phyloP scores from a whole-genome alignment of 2,888 invertebrate species.

The Neuroscelio doddi region DNA sequence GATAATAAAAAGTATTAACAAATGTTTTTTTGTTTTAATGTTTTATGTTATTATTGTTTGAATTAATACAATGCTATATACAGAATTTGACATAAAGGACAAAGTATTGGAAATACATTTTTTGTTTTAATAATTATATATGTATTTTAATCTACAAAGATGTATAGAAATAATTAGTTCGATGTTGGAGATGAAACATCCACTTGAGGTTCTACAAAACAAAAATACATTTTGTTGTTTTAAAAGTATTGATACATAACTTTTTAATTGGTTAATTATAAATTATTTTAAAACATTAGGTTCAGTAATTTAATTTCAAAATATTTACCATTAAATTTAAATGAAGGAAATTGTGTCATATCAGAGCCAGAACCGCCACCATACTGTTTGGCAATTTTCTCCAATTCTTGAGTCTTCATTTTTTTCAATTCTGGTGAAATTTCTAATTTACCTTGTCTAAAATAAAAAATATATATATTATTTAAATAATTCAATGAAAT shows the following conservation, averaged over 20 bases:
- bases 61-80: too few species aligned
- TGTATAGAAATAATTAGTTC: too few species aligned
- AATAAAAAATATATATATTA: slow-evolving; percentile 34
- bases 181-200: slow-evolving; percentile 19
- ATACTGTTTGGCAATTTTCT: slow-evolving; percentile 84
- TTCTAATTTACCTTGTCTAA: slow-evolving; percentile 88
- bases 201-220: slow-evolving; percentile 57
- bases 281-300: neutral
- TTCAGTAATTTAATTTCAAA: neutral
- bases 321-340: slow-evolving; percentile 80
- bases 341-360: slow-evolving; percentile 91
- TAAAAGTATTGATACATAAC: slow-evolving; percentile 1
- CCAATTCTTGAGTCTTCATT: slow-evolving; percentile 84
- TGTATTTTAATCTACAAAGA: slow-evolving; percentile 2
- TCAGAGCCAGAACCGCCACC: slow-evolving; percentile 85
- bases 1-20: too few species aligned
- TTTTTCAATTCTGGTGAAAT: slow-evolving; percentile 83
- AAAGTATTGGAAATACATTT: too few species aligned
- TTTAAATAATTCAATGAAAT: too few species aligned
- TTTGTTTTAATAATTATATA: slow-evolving; percentile 19
- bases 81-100: too few species aligned
- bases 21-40: too few species aligned
- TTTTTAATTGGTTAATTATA: neutral
- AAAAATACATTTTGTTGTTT: slow-evolving; percentile 12
- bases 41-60: too few species aligned